Conservation (phyloP, 2,113 vertebrate genomes). For the Amblyopsis rosae region DNA sequence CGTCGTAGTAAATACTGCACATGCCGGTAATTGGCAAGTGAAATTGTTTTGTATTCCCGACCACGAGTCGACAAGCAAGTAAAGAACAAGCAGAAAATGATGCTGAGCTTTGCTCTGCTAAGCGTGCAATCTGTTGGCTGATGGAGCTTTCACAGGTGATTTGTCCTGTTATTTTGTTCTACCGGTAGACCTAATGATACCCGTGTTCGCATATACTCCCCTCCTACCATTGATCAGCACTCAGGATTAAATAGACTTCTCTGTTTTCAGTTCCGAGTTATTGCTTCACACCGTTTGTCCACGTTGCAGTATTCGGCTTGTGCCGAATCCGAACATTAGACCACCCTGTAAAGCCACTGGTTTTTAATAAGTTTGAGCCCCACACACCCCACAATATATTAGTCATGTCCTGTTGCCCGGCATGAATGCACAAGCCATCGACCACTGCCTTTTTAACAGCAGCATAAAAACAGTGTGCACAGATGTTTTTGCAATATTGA, state of each 20-base stretch:
- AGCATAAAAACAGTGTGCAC: too few relatives aligned
- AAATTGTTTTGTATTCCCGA: slow-evolving; percentile 60
- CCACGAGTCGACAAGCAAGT: slow-evolving; percentile 63
- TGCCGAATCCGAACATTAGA: too few relatives aligned
- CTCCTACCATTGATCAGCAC: slow-evolving; percentile 16
- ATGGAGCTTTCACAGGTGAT: slow-evolving; percentile 66
- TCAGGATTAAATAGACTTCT: slow-evolving; percentile 1
- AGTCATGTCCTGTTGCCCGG: too few relatives aligned
- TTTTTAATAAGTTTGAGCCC: too few relatives aligned
- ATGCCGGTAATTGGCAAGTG: slow-evolving; percentile 60
- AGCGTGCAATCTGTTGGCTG: slow-evolving; percentile 56
- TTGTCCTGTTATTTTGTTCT: slow-evolving; percentile 49
- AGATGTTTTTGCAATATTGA: too few relatives aligned
- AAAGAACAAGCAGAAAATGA: slow-evolving; percentile 35
- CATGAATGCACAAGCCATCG: too few relatives aligned
- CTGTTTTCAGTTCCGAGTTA: too few relatives aligned
- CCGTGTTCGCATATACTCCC: slow-evolving; percentile 6
- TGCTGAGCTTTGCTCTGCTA: slow-evolving; percentile 57
- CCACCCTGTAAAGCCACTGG: too few relatives aligned
- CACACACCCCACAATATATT: too few relatives aligned
- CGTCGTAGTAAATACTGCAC: slow-evolving; percentile 30
- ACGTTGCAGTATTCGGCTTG: too few relatives aligned
- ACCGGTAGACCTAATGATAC: slow-evolving; percentile 28
- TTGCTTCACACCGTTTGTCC: too few relatives aligned
- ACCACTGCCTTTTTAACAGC: too few relatives aligned